Evolutionary conservation across 1,140 invertebrate genomes (phyloP).

Genomic region (Hydropsyche tenuis): DNA sequence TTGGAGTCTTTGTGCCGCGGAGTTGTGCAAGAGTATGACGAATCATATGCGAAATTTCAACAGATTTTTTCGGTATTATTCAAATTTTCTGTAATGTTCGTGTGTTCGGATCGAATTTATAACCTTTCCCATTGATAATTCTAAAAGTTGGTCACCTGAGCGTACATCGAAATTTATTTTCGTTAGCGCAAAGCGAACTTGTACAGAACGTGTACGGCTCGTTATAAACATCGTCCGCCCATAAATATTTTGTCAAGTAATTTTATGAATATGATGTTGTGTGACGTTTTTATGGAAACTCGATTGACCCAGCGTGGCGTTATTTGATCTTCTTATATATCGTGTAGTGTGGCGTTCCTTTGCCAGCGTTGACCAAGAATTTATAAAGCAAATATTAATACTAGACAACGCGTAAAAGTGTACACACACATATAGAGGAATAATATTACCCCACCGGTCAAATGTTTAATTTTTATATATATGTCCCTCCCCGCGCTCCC

Average conservation of each 20-base stretch:
- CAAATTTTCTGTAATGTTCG: too few relatives aligned
- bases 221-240: not conserved
- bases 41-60: too few relatives aligned
- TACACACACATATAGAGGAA: conserved; percentile 45
- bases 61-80: too few relatives aligned
- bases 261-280: conserved; percentile 9
- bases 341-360: conserved; percentile 6
- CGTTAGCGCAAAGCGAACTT: too few relatives aligned
- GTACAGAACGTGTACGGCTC: not conserved
- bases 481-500: not conserved
- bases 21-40: too few relatives aligned
- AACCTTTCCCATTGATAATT: not conserved
- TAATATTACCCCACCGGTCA: conserved; percentile 46
- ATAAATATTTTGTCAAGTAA: not conserved
- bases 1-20: too few relatives aligned
- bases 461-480: conserved; percentile 49
- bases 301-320: conserved; percentile 41
- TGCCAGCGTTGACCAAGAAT: conserved; percentile 48
- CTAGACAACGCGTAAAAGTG: conserved; percentile 48
- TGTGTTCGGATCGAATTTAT: not conserved
- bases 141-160: not conserved
- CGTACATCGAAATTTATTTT: not conserved
- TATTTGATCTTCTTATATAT: conserved; percentile 49
- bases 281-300: conserved; percentile 31
- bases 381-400: conserved; percentile 50